Evolutionary conservation across 2,888 invertebrate species (phyloP).

Genomic region (Limnephilus lunatus): DNA sequence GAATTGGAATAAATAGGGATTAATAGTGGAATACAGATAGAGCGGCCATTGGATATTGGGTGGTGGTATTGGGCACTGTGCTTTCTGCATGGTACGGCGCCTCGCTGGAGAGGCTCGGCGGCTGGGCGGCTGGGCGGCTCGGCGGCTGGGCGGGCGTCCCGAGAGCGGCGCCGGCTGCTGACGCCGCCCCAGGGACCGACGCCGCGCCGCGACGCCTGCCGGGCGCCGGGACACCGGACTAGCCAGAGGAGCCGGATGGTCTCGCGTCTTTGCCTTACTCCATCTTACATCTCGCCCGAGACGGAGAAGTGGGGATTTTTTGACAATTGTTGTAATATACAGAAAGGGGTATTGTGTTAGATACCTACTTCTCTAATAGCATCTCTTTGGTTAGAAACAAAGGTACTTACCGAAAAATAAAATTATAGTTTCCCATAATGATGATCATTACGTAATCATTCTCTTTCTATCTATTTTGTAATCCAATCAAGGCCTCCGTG

Average conservation of each 20-base stretch:
- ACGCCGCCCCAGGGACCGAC: not conserved
- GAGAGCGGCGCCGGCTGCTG: constrained; percentile 22
- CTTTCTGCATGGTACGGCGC: not conserved
- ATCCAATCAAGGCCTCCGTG: too few species aligned
- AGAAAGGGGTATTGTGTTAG: not conserved
- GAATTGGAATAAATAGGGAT: not conserved
- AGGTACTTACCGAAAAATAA: too few species aligned
- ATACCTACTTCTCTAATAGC: not conserved
- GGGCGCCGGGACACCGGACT: constrained; percentile 45
- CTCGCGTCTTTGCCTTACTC: not conserved
- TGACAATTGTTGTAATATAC: not conserved
- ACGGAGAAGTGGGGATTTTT: not conserved
- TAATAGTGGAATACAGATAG: not conserved
- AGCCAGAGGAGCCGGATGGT: not conserved
- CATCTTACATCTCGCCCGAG: not conserved
- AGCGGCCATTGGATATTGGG: not conserved
- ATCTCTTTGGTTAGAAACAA: not conserved
- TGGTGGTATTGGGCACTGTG: not conserved
- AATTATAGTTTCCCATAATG: too few species aligned
- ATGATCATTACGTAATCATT: too few species aligned
- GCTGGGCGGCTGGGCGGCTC: constrained; percentile 7
- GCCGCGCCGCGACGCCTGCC: constrained; percentile 35
- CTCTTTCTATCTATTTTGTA: too few species aligned
- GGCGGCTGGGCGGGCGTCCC: constrained; percentile 42
- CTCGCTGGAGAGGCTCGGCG: constrained; percentile 34